Evolutionary conservation across 2,113 vertebrate species (phyloP), one percentile per base, ranked within the genome.

Genomic region (Nannobrachium achirus): DNA sequence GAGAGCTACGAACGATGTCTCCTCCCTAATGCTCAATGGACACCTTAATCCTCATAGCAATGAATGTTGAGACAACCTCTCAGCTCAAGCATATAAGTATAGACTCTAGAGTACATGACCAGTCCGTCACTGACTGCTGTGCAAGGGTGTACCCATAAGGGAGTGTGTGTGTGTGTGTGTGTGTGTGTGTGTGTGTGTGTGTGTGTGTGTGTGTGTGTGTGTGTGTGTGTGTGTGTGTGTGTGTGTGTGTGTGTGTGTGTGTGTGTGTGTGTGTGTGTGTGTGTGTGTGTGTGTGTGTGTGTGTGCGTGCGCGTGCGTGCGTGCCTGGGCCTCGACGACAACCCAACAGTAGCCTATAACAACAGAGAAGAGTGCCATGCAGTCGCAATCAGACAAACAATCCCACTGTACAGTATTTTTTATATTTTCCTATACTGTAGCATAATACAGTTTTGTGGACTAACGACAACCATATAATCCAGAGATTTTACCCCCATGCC

Each of bases 391-490:
- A 89, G 83, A 66, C 83, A 38, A 81, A 83, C 3, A 84, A 89
- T 76, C 90, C 80, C 71, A 69, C 75, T 94, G 93, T 94, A 95
- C 92, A 95, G 92, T 95, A 94, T 95, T 96, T 96, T 94, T 91
- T 85, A 92, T 93, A 93, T 92, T 94, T 94, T 94, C 91, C 88
- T 92, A 93, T 81, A 89, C 89, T 92, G 91, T 91, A 91, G 91
- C 92, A 89, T 90, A 33, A 33, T 33, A 88, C 71, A 25, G 33
- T 93, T 93, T 86, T 89, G 85, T 93, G 92, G 40, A 86, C 80
- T 83, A 48, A 73, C 57, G 52, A 81, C 57, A 56, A 81, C 59
- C 63, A 73, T 65, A 76, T 81, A 76, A 85, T 79, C 80, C 85
- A 63, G 72, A 74, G 59, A 78, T 78, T 16, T 66, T 73, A 20